A percentile compares a stretch with the other conserved stretches of the same genome.
Evolutionary conservation across 2,113 vertebrate species (phyloP).

Genomic region (Paradoxurus hermaphroditus): DNA sequence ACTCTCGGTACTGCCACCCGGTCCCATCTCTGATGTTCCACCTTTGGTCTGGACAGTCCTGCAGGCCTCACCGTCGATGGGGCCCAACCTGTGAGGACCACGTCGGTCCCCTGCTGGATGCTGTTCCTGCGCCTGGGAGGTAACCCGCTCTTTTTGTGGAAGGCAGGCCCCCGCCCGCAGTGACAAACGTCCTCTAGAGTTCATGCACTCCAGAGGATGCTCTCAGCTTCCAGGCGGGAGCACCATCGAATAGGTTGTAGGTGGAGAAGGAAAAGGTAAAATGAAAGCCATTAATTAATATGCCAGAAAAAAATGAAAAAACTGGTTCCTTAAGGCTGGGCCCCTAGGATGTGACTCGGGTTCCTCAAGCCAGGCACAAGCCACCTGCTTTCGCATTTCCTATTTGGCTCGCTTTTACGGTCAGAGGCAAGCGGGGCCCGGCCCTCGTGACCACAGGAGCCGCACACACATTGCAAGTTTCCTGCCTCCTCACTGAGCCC

Average conservation of each 20-base stretch:
- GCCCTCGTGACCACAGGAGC: background rate
- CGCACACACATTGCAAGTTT: background rate
- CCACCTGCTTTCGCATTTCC: background rate
- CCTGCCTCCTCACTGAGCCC: background rate
- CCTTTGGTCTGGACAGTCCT: background rate
- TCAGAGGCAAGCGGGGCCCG: background rate
- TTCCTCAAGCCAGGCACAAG: background rate
- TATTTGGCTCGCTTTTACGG: background rate
- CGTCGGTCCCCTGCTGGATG: background rate
- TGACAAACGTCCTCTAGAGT: conserved; percentile 48
- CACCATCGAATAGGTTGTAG: conserved; percentile 36
- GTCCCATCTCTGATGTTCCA: background rate
- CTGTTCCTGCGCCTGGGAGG: background rate
- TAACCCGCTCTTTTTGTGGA: conserved; percentile 3
- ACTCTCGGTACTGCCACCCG: background rate
- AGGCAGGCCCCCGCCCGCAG: conserved; percentile 3
- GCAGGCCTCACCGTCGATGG: background rate
- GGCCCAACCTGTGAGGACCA: background rate
- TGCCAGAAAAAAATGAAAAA: conserved; percentile 35
- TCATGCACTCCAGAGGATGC: conserved; percentile 27
- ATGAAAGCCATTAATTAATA: conserved; percentile 73
- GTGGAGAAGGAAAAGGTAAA: conserved; percentile 30
- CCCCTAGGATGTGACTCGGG: background rate
- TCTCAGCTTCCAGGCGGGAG: conserved; percentile 48
- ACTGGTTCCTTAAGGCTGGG: background rate